A percentile compares a stretch with the other conserved stretches of the same genome.
phyloP scores from a whole-genome alignment of 2,797 vertebrate species.

The Adelosebastes latens region DNA sequence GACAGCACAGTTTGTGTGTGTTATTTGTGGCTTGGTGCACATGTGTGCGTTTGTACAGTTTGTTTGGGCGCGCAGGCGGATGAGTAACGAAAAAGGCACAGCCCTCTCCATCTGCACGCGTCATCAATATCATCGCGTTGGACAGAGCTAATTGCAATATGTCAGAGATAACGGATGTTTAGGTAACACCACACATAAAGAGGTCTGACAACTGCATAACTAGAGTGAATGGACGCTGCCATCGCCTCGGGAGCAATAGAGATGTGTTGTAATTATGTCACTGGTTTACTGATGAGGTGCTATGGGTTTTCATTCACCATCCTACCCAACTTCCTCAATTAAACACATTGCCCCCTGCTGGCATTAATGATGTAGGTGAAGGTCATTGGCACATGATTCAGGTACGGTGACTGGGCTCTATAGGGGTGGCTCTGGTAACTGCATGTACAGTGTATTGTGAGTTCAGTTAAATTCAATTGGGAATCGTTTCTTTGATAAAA shows the following conservation, averaged over 20 bases:
- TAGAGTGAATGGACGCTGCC: constrained; percentile 66
- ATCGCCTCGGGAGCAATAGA: constrained; percentile 49
- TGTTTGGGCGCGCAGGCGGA: constrained; percentile 26
- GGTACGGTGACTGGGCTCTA: neutral
- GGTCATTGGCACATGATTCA: neutral
- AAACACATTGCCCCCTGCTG: constrained; percentile 45
- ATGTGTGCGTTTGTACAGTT: neutral
- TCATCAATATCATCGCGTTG: constrained; percentile 65
- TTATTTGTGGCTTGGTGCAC: constrained; percentile 32
- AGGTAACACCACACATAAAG: constrained; percentile 55
- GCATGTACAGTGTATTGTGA: neutral
- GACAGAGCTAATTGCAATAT: constrained; percentile 77
- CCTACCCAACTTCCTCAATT: constrained; percentile 8
- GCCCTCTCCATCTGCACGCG: constrained; percentile 58
- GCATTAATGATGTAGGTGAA: constrained; percentile 9
- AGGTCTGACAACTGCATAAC: constrained; percentile 72
- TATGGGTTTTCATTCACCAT: constrained; percentile 36
- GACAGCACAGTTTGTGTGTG: constrained; percentile 45
- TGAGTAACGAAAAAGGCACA: constrained; percentile 9
- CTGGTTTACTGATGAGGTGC: constrained; percentile 41
- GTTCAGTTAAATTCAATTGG: neutral
- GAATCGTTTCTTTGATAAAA: neutral
- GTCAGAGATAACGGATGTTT: constrained; percentile 76
- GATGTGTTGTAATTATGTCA: constrained; percentile 73
- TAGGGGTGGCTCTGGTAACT: no score